A percentile compares a stretch with the other conserved stretches of the same genome.
These are phyloP conservation scores for Dendropsophus ebraccatus DNA, from an alignment of 2,113 vertebrate genomes.

Conservation along the genomic window DNA sequence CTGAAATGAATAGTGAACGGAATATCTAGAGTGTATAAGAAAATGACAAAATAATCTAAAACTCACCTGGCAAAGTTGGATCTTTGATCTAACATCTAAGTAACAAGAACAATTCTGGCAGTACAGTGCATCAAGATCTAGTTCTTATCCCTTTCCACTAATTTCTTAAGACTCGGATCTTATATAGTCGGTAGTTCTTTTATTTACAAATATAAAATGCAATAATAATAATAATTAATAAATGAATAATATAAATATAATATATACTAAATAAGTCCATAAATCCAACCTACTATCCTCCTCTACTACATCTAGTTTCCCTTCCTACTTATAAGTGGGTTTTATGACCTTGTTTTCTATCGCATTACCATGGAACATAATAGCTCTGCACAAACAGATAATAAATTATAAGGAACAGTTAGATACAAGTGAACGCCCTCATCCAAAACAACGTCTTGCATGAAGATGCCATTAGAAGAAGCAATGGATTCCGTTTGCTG, in stretches of 20 bases:
- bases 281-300: too few relatives aligned
- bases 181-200: background rate
- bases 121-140: background rate
- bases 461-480: slow-evolving; percentile 50
- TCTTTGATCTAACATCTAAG: background rate
- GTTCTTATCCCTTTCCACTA: background rate
- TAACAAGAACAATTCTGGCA: background rate
- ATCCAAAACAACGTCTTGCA: slow-evolving; percentile 30
- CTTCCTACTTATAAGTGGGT: too few relatives aligned
- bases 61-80: background rate
- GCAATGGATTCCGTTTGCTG: slow-evolving; percentile 40
- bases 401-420: background rate
- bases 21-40: background rate
- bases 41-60: background rate
- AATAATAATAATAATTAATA: too few relatives aligned
- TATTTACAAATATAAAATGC: too few relatives aligned
- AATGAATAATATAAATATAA: too few relatives aligned
- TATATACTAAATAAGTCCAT: too few relatives aligned
- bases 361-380: background rate
- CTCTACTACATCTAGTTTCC: too few relatives aligned
- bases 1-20: too few relatives aligned
- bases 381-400: background rate
- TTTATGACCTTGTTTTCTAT: background rate
- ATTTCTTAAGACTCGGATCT: background rate
- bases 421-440: background rate